These are phyloP conservation scores for Formica aserva DNA, from an alignment of 2,888 invertebrate genomes.

Conservation along the genomic window DNA sequence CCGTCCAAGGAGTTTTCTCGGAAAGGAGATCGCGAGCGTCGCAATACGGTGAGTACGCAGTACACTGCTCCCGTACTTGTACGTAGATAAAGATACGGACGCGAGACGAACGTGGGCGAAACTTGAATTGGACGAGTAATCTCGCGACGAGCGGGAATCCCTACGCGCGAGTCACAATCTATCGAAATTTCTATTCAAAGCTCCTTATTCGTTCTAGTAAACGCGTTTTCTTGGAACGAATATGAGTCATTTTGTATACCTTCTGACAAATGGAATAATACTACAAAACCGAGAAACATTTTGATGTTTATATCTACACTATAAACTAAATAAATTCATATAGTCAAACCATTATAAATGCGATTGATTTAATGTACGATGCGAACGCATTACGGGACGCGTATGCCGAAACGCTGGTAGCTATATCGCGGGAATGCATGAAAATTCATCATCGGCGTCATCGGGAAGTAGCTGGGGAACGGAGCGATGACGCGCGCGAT, in stretches of 20 bases:
- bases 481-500: constrained; percentile 33
- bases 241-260: background rate
- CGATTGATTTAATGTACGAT: background rate
- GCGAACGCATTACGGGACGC: background rate
- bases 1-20: constrained; percentile 66
- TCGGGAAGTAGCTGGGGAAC: background rate
- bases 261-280: background rate
- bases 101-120: constrained; percentile 8
- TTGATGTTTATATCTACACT: background rate
- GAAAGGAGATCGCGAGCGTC: constrained; percentile 64
- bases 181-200: background rate
- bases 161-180: background rate
- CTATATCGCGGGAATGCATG: background rate
- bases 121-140: background rate
- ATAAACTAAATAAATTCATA: background rate
- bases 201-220: background rate
- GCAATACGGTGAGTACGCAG: constrained; percentile 66
- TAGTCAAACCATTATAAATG: background rate
- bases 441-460: constrained; percentile 26
- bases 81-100: constrained; percentile 27
- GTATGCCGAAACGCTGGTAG: background rate
- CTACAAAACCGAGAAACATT: background rate
- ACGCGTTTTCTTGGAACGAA: background rate
- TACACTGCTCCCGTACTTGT: constrained; percentile 8
- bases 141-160: background rate